Evolutionary conservation across 1,140 invertebrate species (phyloP).

Genomic region (Amphibalanus amphitrite): DNA sequence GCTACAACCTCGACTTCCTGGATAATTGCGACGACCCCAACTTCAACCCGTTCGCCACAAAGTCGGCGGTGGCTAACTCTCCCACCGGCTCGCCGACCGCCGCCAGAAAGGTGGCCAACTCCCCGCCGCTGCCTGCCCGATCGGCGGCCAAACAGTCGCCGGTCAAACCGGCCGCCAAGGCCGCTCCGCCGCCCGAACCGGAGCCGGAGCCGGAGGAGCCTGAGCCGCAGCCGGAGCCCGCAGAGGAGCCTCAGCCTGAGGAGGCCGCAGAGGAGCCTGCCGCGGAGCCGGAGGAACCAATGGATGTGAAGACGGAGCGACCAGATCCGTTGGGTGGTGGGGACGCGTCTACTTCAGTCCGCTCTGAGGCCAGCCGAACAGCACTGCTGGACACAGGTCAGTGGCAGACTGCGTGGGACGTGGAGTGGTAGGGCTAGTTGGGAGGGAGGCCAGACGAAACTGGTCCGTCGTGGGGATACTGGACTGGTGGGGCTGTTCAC

Average conservation of each 20-base stretch:
- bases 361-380: background rate
- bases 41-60: constrained; percentile 18
- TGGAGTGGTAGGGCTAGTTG: no score
- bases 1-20: constrained; percentile 17
- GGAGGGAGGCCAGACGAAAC: no score
- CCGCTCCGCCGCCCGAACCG: no score
- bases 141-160: background rate
- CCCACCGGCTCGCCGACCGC: constrained; percentile 15
- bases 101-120: background rate
- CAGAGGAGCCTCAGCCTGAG: no score
- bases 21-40: constrained; percentile 18
- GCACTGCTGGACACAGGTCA: background rate
- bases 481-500: no score
- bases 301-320: no score
- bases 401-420: background rate
- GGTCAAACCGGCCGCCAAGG: constrained; percentile 13
- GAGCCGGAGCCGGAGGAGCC: background rate
- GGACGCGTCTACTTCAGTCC: background rate
- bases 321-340: background rate
- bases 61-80: constrained; percentile 14
- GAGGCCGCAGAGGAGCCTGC: no score
- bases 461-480: no score
- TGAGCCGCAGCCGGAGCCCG: background rate
- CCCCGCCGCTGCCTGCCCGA: background rate
- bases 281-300: no score